Conservation (phyloP, 1,140 invertebrate species). For the Saccostrea echinata region DNA sequence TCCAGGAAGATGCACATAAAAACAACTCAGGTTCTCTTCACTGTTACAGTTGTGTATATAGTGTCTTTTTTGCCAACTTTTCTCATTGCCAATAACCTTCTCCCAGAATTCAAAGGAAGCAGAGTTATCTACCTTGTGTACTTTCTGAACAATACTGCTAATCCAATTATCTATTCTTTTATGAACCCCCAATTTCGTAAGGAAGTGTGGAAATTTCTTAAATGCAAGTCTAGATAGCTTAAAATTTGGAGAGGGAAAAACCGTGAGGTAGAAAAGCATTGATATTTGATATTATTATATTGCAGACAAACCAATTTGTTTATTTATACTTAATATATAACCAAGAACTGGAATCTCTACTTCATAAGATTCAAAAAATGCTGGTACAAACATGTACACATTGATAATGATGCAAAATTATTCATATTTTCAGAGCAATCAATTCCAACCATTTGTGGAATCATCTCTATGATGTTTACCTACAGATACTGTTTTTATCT, state of each 20-base stretch:
- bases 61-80: slow-evolving; percentile 72
- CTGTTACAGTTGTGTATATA: slow-evolving; percentile 70
- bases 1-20: slow-evolving; percentile 64
- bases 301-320: not conserved
- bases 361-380: no score
- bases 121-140: slow-evolving; percentile 73
- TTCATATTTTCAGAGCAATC: no score
- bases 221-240: slow-evolving; percentile 28
- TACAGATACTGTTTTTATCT: no score
- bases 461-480: no score
- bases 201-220: slow-evolving; percentile 65
- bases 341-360: not conserved
- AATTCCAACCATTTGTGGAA: no score
- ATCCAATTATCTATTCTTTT: slow-evolving; percentile 77
- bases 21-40: slow-evolving; percentile 70
- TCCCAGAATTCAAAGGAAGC: slow-evolving; percentile 50
- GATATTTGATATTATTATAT: not conserved
- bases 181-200: slow-evolving; percentile 76
- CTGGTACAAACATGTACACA: no score
- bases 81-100: slow-evolving; percentile 61
- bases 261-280: not conserved
- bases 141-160: slow-evolving; percentile 77
- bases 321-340: not conserved
- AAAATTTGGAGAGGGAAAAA: not conserved
- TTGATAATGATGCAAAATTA: no score